Conservation (phyloP, 2,113 vertebrate species). For the Limanda limanda region DNA sequence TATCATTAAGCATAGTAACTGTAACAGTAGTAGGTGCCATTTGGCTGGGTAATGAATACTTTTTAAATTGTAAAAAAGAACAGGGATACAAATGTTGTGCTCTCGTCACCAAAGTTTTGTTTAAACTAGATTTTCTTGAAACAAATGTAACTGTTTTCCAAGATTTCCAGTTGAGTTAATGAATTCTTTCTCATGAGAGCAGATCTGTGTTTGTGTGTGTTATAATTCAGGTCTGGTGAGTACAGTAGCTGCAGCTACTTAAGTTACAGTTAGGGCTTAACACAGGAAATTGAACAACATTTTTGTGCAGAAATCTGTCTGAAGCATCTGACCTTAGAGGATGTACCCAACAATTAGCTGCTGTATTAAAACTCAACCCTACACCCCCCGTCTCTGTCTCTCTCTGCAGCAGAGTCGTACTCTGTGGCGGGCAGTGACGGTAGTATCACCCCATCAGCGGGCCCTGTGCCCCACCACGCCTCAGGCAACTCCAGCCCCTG, state of each 20-base stretch:
- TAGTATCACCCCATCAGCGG: slow-evolving; percentile 81
- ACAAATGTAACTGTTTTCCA: neutral
- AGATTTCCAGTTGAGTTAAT: neutral
- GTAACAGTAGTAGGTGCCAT: neutral
- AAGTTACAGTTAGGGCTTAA: slow-evolving; percentile 52
- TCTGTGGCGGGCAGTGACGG: slow-evolving; percentile 85
- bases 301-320: slow-evolving; percentile 67
- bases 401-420: slow-evolving; percentile 83
- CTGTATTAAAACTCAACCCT: slow-evolving; percentile 16
- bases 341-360: slow-evolving; percentile 46
- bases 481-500: slow-evolving; percentile 84
- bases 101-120: too few species aligned
- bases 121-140: neutral
- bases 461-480: slow-evolving; percentile 80
- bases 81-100: too few species aligned
- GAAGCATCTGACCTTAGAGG: slow-evolving; percentile 54
- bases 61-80: neutral
- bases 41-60: too few species aligned
- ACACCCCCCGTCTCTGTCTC: neutral
- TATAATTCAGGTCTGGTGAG: neutral
- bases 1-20: neutral
- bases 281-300: slow-evolving; percentile 73
- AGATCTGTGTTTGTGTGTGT: slow-evolving; percentile 5
- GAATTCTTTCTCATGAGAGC: slow-evolving; percentile 27
- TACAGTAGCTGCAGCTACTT: slow-evolving; percentile 41